Base-by-base conservation (phyloP, 2,797 vertebrate genomes). In the Helarctos malayanus region DNA sequence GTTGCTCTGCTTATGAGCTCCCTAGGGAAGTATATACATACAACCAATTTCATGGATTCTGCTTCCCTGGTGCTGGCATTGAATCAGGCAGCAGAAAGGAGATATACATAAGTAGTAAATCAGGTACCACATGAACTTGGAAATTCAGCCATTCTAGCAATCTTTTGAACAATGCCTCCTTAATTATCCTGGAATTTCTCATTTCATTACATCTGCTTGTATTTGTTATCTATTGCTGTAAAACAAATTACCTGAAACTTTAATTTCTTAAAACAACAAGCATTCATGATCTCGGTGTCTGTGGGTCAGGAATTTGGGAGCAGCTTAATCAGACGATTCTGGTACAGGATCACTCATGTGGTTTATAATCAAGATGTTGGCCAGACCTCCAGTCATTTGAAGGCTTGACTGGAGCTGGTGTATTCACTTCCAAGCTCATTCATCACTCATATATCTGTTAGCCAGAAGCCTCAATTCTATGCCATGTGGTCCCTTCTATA, bases 101-200 rank as follows among this genome's bases (percentile, higher is more conserved):
- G 35, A 47, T 12, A 69, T 8, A 10, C 15, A 11, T 32, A 79
- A 78, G 29, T n/a, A 84, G 61, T 57, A 84, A 92, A 89, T 56
- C 12, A 84, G 32, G 61, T 4, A 61, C 2, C 38, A 78, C 18
- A 38, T 18, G 25, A 69, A 68, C 1, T 29, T 82, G 61, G 9
- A 10, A 47, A 45, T 19, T 49, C 59, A 78, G 23, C 16, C 35
- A 32, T 38, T 68, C 49, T 41, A 91, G 59, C 68, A 54, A 25
- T 68, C 57, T 32, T 56, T 79, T 69, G 14, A 8, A 59, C 2
- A 6, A 41, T 54, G 79, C 14, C 61, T 71, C 45, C 19, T 76
- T 82, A 54, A 71, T 92, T 61, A 94, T 71, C 84, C 69, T 71
- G 69, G 35, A 89, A 84, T 47, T 83, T 71, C 65, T 79, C 47